A percentile compares a stretch with the other conserved stretches of the same genome.
phyloP scores from a whole-genome alignment of 2,113 vertebrate genomes.

The Hyperoodon ampullatus region DNA sequence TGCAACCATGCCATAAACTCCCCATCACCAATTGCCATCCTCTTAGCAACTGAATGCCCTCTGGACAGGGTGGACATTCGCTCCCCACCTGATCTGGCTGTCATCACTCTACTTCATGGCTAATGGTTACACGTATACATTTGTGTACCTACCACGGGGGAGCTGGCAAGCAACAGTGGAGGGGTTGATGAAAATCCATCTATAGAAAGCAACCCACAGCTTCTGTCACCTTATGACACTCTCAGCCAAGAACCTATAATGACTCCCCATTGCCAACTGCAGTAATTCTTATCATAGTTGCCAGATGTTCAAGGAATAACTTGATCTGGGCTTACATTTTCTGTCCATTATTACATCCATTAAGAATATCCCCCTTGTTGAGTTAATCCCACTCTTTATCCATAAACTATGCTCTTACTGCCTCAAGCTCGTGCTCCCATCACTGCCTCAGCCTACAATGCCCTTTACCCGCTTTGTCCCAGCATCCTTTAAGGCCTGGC shows the following conservation, averaged over 20 bases:
- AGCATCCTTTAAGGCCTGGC: neutral
- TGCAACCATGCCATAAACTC: rapidly evolving
- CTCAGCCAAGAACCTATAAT: neutral
- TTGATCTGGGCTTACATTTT: neutral
- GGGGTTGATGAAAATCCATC: neutral
- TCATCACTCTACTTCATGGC: neutral
- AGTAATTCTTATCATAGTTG: neutral
- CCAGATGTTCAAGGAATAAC: too few species aligned
- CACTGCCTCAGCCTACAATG: rapidly evolving
- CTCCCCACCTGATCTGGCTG: too few species aligned
- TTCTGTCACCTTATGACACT: neutral
- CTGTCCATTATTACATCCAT: neutral
- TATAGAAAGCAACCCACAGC: neutral
- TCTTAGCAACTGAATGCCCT: neutral
- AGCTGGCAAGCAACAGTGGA: neutral
- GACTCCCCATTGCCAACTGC: neutral
- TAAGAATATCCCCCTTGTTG: neutral
- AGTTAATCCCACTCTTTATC: neutral
- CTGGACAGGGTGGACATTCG: neutral
- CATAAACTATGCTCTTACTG: neutral
- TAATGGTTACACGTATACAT: neutral
- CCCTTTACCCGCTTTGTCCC: neutral
- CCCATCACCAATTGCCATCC: rapidly evolving
- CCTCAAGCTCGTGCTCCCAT: neutral
- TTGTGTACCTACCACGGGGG: neutral